phyloP scores from a whole-genome alignment of 1,140 invertebrate genomes.

The Tetramorium simillimum region DNA sequence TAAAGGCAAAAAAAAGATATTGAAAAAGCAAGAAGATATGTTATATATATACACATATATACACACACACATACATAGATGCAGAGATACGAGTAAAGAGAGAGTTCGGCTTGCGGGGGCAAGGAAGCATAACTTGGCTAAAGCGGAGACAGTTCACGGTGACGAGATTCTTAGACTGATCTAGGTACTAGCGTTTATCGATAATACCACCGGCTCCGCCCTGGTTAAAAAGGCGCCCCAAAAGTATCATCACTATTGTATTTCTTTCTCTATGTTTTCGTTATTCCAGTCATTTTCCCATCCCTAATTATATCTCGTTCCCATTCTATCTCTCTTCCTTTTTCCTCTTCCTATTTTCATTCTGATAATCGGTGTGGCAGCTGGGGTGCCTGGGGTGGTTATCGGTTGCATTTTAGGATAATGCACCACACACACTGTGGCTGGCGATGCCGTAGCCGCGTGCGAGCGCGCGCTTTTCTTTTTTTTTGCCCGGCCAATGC shows the following conservation, averaged over 20 bases:
- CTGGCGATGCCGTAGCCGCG: slow-evolving; percentile 80
- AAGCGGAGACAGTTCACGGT: slow-evolving; percentile 85
- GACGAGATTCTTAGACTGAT: slow-evolving; percentile 86
- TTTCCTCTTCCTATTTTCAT: slow-evolving; percentile 65
- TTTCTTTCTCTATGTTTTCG: neutral
- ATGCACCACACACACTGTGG: slow-evolving; percentile 82
- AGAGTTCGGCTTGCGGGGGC: slow-evolving; percentile 83
- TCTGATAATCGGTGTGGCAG: slow-evolving; percentile 71
- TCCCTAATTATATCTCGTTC: neutral
- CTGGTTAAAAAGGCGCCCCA: slow-evolving; percentile 75
- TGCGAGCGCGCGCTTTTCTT: slow-evolving; percentile 68
- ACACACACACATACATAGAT: slow-evolving; percentile 21
- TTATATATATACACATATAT: neutral
- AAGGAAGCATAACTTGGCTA: slow-evolving; percentile 82
- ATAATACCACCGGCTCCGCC: slow-evolving; percentile 80
- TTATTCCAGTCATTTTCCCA: neutral
- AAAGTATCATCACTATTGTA: slow-evolving; percentile 61
- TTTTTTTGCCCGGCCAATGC: slow-evolving; percentile 81
- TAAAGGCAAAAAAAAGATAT: slow-evolving; percentile 48
- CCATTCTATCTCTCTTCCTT: neutral
- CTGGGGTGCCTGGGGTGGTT: slow-evolving; percentile 77
- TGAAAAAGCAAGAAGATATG: slow-evolving; percentile 61
- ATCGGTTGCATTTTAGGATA: slow-evolving; percentile 83
- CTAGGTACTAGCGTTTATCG: slow-evolving; percentile 85
- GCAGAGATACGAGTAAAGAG: slow-evolving; percentile 63